These are phyloP conservation scores for Cepaea hortensis DNA, from an alignment of 2,888 invertebrate species.

Conservation along the genomic window DNA sequence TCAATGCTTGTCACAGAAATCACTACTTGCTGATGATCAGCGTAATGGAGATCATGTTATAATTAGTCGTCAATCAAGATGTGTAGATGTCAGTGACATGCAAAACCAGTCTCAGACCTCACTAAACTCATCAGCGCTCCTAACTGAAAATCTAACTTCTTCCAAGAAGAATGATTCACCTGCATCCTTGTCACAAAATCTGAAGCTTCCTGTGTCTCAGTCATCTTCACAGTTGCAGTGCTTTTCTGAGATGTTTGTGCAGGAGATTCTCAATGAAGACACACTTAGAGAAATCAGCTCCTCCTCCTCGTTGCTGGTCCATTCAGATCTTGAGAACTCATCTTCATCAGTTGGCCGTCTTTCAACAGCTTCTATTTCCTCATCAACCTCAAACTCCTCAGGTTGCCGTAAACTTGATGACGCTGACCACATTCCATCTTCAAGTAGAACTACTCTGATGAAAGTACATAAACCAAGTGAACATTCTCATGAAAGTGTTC, in stretches of 20 bases:
- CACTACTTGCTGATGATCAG: no score
- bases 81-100: not conserved
- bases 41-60: not conserved
- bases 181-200: not conserved
- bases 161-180: constrained; percentile 2
- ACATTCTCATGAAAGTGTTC: not conserved
- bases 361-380: constrained; percentile 30
- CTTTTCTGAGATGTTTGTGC: constrained; percentile 44
- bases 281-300: constrained; percentile 42
- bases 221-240: constrained; percentile 42
- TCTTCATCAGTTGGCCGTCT: constrained; percentile 37
- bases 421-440: constrained; percentile 14
- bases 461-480: not conserved
- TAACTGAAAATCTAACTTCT: not conserved
- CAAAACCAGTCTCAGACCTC: not conserved
- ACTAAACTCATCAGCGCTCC: not conserved
- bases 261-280: constrained; percentile 42
- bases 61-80: not conserved
- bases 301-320: constrained; percentile 11
- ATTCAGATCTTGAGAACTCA: constrained; percentile 41
- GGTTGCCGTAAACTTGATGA: not conserved
- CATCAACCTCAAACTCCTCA: constrained; percentile 37
- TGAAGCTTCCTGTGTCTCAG: constrained; percentile 12
- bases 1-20: not conserved
- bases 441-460: not conserved